phyloP scores from a whole-genome alignment of 2,888 invertebrate species.

The Cremastobaeus sp. region DNA sequence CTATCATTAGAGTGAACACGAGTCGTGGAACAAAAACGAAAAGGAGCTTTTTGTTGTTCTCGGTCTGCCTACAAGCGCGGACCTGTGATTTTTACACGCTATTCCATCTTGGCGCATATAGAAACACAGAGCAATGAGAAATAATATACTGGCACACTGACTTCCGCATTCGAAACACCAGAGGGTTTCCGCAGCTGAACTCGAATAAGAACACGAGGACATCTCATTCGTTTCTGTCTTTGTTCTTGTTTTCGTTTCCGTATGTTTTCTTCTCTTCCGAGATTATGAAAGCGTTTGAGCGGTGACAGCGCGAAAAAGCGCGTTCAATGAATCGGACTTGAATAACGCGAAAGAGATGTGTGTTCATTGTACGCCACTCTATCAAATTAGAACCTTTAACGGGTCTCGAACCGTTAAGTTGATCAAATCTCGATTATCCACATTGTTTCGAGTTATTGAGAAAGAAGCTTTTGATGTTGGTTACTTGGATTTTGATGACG shows the following conservation, averaged over 20 bases:
- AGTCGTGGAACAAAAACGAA: too few relatives aligned
- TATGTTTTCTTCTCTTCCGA: slow-evolving; percentile 18
- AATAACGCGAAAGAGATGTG: slow-evolving; percentile 67
- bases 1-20: too few relatives aligned
- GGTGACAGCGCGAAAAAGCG: slow-evolving; percentile 73
- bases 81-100: slow-evolving; percentile 51
- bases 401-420: slow-evolving; percentile 66
- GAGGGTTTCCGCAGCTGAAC: slow-evolving; percentile 69
- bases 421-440: slow-evolving; percentile 65
- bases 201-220: slow-evolving; percentile 68
- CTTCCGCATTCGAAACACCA: slow-evolving; percentile 70
- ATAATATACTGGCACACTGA: slow-evolving; percentile 49
- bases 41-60: too few relatives aligned
- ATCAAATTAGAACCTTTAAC: slow-evolving; percentile 68
- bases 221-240: slow-evolving; percentile 36
- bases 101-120: slow-evolving; percentile 36
- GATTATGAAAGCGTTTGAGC: slow-evolving; percentile 67
- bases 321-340: slow-evolving; percentile 71
- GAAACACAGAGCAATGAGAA: slow-evolving; percentile 48
- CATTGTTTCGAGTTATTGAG: slow-evolving; percentile 28
- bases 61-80: slow-evolving; percentile 53
- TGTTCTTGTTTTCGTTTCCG: slow-evolving; percentile 17
- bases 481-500: slow-evolving; percentile 1
- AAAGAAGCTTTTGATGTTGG: slow-evolving; percentile 13
- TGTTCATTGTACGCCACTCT: slow-evolving; percentile 66